A percentile compares a stretch with the other conserved stretches of the same genome.
phyloP scores from a whole-genome alignment of 1,140 invertebrate species.

The Bombus cullumanus region DNA sequence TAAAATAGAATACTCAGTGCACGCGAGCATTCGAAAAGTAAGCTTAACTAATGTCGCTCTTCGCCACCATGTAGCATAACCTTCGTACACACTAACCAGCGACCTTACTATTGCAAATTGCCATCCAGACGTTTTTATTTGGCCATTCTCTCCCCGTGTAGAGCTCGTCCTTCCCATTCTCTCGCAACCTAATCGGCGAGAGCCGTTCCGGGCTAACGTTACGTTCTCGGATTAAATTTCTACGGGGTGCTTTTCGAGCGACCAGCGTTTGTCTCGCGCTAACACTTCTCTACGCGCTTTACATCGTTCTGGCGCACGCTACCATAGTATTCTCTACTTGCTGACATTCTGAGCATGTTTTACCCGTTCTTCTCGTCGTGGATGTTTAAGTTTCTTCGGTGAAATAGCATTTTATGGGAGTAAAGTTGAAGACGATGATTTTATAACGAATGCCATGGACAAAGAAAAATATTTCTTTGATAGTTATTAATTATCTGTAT shows the following conservation, averaged over 20 bases:
- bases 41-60: not conserved
- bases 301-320: not conserved
- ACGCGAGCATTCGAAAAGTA: not conserved
- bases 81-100: slow-evolving; percentile 9
- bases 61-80: not conserved
- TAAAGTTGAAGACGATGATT: not conserved
- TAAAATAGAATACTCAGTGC: not conserved
- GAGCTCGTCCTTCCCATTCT: slow-evolving; percentile 32
- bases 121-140: slow-evolving; percentile 66
- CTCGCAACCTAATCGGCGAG: slow-evolving; percentile 57
- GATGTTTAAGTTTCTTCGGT: not conserved
- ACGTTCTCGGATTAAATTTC: slow-evolving; percentile 64
- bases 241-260: slow-evolving; percentile 40
- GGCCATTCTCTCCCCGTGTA: slow-evolving; percentile 52
- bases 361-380: too few species aligned
- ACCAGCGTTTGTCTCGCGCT: not conserved
- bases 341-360: not conserved
- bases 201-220: slow-evolving; percentile 46
- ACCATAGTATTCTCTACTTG: not conserved
- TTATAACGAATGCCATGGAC: not conserved
- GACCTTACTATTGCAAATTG: slow-evolving; percentile 52
- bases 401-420: not conserved
- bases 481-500: too few species aligned
- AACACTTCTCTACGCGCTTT: not conserved
- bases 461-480: not conserved